Evolutionary conservation across 23 tunicate genomes (phyloP).

Genomic region (Phallusia fumigata): DNA sequence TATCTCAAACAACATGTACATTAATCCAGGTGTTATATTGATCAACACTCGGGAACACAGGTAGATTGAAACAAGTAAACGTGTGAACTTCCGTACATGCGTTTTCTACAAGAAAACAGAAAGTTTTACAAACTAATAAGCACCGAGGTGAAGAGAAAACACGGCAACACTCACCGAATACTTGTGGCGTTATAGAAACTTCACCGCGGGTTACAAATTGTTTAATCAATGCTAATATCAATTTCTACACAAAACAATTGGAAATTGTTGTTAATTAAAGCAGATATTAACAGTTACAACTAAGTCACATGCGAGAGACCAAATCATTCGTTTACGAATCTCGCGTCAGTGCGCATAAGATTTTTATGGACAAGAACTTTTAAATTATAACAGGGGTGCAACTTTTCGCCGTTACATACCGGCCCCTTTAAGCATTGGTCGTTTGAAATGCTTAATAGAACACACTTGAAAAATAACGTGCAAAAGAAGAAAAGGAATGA

Average conservation of each 20-base stretch:
- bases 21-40: no score
- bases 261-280: not conserved
- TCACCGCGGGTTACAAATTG: not conserved
- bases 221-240: not conserved
- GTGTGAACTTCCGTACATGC: no score
- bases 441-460: constrained; percentile 7
- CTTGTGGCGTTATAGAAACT: constrained; percentile 1
- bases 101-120: not conserved
- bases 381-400: not conserved
- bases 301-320: not conserved
- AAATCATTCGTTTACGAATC: not conserved
- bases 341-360: not conserved
- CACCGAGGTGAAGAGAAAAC: not conserved
- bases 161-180: not conserved
- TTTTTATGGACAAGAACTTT: not conserved
- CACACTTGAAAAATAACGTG: not conserved
- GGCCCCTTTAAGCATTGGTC: constrained; percentile 16
- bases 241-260: not conserved
- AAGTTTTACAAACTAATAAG: not conserved
- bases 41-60: no score
- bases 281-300: not conserved
- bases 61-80: no score
- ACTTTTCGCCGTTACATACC: constrained; percentile 3
- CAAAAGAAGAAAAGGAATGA: not conserved
- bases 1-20: no score